A percentile compares a stretch with the other conserved stretches of the same genome.
These are phyloP conservation scores for Axis porcinus DNA, from an alignment of 2,113 vertebrate species.

Conservation along the genomic window DNA sequence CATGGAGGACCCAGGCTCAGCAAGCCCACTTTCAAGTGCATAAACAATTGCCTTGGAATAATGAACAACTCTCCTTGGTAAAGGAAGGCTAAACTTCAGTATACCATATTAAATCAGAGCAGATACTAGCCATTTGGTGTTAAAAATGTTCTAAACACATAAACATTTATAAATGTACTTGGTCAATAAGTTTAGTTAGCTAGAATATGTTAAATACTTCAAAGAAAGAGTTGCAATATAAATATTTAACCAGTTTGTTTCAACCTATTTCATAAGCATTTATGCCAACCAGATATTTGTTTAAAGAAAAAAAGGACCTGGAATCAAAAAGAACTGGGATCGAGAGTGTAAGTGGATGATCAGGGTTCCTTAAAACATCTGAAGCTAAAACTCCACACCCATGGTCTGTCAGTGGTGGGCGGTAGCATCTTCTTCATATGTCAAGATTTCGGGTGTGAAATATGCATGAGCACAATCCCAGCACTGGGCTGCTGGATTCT, in stretches of 20 bases:
- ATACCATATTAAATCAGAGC: slow-evolving; percentile 46
- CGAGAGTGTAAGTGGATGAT: not conserved
- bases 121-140: slow-evolving; percentile 45
- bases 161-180: not conserved
- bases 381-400: not conserved
- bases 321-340: not conserved
- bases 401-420: not conserved
- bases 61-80: slow-evolving; percentile 67
- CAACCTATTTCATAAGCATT: not conserved
- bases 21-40: slow-evolving; percentile 35
- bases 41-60: slow-evolving; percentile 62
- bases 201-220: not conserved
- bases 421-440: not conserved
- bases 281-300: not conserved
- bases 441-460: not conserved
- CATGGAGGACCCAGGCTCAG: slow-evolving; percentile 30
- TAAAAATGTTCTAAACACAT: slow-evolving; percentile 33
- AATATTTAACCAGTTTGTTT: slow-evolving; percentile 31
- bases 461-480: not conserved
- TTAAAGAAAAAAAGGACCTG: not conserved
- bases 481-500: not conserved
- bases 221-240: slow-evolving; percentile 2
- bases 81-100: slow-evolving; percentile 37
- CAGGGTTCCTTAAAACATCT: not conserved
- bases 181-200: slow-evolving; percentile 1